Conservation (phyloP, 2,797 vertebrate genomes). For the Loriculus beryllinus region DNA sequence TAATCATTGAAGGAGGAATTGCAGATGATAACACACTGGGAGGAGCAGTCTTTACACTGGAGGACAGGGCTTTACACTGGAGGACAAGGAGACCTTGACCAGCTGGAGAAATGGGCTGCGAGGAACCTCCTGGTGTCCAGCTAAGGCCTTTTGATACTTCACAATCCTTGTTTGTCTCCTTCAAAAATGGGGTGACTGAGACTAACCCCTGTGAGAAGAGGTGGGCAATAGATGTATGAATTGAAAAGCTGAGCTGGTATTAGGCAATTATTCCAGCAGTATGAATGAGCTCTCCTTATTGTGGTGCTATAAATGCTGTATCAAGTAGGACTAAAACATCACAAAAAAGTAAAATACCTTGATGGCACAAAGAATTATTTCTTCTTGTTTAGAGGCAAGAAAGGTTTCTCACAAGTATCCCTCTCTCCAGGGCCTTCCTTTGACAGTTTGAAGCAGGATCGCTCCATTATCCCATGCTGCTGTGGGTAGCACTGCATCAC, state of each 20-base stretch:
- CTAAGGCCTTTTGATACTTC: background rate
- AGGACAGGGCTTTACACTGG: background rate
- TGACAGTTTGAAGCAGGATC: background rate
- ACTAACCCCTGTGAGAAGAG: background rate
- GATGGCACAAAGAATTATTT: background rate
- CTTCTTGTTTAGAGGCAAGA: background rate
- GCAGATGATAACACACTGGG: background rate
- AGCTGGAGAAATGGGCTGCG: background rate
- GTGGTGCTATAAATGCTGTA: background rate
- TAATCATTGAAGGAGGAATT: background rate
- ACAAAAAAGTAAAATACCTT: background rate
- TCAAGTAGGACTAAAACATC: background rate
- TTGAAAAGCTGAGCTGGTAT: background rate
- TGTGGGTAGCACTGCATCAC: background rate
- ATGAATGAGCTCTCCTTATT: background rate
- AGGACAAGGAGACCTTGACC: background rate
- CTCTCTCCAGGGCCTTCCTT: background rate
- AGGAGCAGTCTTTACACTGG: background rate
- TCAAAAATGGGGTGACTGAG: background rate
- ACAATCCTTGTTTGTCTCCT: background rate
- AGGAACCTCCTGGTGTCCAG: background rate
- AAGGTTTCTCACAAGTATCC: accelerated
- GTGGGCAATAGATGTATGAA: background rate
- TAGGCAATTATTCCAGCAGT: background rate
- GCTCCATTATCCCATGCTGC: background rate